Evolutionary conservation across 1,140 invertebrate species (phyloP).

Genomic region (Trachelipus rathkii): DNA sequence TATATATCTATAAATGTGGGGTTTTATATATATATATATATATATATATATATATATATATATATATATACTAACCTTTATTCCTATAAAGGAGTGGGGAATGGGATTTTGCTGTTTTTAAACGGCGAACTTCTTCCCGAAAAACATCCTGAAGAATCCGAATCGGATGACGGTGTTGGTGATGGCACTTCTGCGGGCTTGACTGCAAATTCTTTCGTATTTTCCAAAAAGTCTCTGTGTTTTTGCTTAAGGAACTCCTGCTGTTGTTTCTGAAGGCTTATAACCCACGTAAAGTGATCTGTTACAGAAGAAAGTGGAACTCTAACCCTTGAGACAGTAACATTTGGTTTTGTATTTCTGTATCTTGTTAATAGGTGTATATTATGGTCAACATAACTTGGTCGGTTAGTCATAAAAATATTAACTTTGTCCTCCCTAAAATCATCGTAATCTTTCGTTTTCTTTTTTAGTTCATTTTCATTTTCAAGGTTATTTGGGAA

Average conservation of each 20-base stretch:
- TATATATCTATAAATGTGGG: too few species aligned
- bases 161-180: not conserved
- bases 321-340: conserved; percentile 30
- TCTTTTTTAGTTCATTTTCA: conserved; percentile 25
- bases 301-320: conserved; percentile 23
- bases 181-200: not conserved
- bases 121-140: not conserved
- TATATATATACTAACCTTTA: not conserved
- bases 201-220: too few species aligned
- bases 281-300: not conserved
- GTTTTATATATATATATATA: too few species aligned
- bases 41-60: conserved; percentile 5
- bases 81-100: not conserved
- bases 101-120: not conserved
- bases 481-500: conserved; percentile 24
- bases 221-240: not conserved
- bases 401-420: conserved; percentile 36
- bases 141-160: not conserved
- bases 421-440: conserved; percentile 33
- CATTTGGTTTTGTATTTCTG: conserved; percentile 20
- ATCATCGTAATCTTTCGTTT: conserved; percentile 6
- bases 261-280: not conserved
- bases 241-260: not conserved
- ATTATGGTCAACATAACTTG: conserved; percentile 33
- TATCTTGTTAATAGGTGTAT: conserved; percentile 28